Conservation (phyloP, 2,888 invertebrate genomes). For the Esperia sulphurella region DNA sequence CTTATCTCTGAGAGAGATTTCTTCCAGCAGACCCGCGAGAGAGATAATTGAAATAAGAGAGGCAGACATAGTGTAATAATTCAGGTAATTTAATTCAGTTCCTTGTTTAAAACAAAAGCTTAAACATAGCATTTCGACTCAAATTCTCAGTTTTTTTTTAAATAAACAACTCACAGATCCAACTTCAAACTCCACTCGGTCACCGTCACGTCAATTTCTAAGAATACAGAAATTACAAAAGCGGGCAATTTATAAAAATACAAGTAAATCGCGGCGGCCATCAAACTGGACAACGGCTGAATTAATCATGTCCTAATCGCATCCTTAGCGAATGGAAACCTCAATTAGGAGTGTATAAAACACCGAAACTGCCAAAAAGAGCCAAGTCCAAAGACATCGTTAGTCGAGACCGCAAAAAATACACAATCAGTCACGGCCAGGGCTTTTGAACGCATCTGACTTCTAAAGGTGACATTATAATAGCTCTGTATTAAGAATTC, state of each 20-base stretch:
- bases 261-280: conserved; percentile 33
- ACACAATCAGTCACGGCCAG: conserved; percentile 42
- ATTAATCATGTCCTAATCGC: conserved; percentile 73
- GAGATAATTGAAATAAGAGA: no score
- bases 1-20: no score
- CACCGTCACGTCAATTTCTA: conserved; percentile 49
- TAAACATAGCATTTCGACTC: no score
- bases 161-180: conserved; percentile 24
- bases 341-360: conserved; percentile 71
- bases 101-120: no score
- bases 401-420: conserved; percentile 50
- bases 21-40: no score
- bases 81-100: no score
- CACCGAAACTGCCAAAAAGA: conserved; percentile 58
- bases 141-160: not conserved
- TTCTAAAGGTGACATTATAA: not conserved
- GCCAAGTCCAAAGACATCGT: conserved; percentile 54
- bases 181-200: conserved; percentile 44
- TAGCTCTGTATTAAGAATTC: no score
- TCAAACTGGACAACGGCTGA: conserved; percentile 37
- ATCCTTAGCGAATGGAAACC: conserved; percentile 71
- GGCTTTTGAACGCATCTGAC: conserved; percentile 21
- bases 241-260: conserved; percentile 29
- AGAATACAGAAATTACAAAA: conserved; percentile 10
- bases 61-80: no score